Conservation (phyloP, 2,113 vertebrate species). For the Zosterops lateralis region DNA sequence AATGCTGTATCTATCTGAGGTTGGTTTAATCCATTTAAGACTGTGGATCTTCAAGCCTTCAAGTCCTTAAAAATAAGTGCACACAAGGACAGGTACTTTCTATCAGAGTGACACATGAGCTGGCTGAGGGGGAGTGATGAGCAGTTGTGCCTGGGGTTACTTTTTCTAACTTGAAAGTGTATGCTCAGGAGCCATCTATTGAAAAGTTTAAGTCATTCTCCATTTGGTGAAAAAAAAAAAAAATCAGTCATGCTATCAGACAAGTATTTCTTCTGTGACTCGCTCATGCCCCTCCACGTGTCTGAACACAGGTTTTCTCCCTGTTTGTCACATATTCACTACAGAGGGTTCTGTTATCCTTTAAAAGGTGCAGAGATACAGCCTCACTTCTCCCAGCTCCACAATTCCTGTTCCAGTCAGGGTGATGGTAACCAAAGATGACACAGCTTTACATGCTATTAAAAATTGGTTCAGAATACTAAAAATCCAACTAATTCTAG, state of each 20-base stretch:
- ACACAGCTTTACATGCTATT: not conserved
- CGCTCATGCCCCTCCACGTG: not conserved
- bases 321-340: accelerated
- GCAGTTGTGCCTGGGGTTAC: accelerated
- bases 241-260: not conserved
- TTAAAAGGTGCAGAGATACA: not conserved
- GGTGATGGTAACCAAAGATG: accelerated
- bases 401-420: not conserved
- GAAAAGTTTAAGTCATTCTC: not conserved
- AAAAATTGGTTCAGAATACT: not conserved
- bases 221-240: not conserved
- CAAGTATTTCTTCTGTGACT: not conserved
- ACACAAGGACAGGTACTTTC: accelerated
- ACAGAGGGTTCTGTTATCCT: accelerated
- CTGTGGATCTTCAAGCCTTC: not conserved
- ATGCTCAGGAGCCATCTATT: not conserved
- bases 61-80: not conserved
- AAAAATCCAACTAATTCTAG: not conserved
- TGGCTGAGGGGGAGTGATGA: not conserved
- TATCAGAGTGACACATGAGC: accelerated
- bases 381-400: not conserved
- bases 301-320: not conserved
- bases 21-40: not conserved
- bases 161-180: not conserved
- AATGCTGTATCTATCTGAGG: not conserved